Conservation (phyloP, 1,140 invertebrate genomes). For the Idris sp. region DNA sequence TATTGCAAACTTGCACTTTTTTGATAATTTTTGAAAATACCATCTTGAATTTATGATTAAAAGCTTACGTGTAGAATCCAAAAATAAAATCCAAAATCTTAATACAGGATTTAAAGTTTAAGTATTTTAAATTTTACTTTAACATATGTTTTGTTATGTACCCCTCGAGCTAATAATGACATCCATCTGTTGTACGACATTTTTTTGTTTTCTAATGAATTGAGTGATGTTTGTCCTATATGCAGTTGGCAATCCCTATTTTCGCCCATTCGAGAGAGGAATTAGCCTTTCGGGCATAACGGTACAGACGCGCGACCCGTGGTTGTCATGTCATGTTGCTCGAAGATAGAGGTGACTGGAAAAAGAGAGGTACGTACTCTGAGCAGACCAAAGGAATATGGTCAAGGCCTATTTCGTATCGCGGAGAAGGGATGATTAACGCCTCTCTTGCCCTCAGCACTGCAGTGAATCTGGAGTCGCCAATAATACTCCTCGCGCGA, state of each 20-base stretch:
- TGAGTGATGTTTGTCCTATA: conserved; percentile 43
- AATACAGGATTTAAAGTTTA: too few species aligned
- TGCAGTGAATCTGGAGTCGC: conserved; percentile 42
- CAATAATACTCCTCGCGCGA: conserved; percentile 38
- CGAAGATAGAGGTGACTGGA: conserved; percentile 49
- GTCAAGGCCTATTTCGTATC: conserved; percentile 52
- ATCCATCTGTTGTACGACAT: too few species aligned
- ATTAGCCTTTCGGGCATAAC: conserved; percentile 75
- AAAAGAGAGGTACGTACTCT: conserved; percentile 35
- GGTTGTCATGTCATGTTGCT: conserved; percentile 62
- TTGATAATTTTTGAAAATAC: too few species aligned
- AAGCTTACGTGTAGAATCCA: too few species aligned
- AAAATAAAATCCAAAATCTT: too few species aligned
- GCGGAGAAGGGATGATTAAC: conserved; percentile 57
- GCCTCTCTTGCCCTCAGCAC: conserved; percentile 50
- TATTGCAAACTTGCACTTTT: conserved; percentile 4
- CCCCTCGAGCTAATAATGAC: too few species aligned
- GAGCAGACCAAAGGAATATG: conserved; percentile 46
- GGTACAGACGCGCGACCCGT: conserved; percentile 67
- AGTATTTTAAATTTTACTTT: too few species aligned
- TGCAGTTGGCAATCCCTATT: conserved; percentile 19
- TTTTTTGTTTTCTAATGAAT: conserved; percentile 8
- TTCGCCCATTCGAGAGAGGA: conserved; percentile 48
- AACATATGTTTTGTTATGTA: too few species aligned
- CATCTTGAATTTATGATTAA: too few species aligned